These are phyloP conservation scores for Hipparchia sbordonii DNA, from an alignment of 2,888 invertebrate genomes.

Conservation along the genomic window DNA sequence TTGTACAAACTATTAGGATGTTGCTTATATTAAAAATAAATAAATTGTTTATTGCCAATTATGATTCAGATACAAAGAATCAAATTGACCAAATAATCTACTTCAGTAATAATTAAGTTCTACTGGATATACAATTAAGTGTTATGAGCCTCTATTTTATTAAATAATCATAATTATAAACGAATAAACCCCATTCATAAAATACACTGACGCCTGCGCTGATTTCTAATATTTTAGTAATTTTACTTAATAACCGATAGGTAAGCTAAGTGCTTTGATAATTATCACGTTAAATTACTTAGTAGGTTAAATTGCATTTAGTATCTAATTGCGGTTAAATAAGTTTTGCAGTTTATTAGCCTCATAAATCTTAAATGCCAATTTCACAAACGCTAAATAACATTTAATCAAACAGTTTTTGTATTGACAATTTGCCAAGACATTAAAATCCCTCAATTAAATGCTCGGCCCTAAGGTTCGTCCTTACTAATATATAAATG, in stretches of 20 bases:
- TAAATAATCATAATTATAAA: conserved; percentile 4
- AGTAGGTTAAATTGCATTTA: background rate
- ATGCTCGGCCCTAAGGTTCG: no score
- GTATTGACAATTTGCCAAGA: no score
- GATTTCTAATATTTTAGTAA: conserved; percentile 5
- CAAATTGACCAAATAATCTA: no score
- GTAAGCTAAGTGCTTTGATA: background rate
- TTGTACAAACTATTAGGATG: background rate
- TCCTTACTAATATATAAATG: no score
- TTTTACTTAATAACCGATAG: background rate
- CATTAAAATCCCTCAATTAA: no score
- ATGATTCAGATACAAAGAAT: no score
- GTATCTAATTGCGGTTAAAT: background rate
- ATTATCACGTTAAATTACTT: background rate
- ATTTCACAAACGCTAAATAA: background rate
- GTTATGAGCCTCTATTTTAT: no score
- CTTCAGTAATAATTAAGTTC: no score
- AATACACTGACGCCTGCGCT: background rate
- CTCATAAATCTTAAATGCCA: background rate
- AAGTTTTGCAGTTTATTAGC: background rate
- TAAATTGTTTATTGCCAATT: no score
- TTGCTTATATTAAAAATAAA: no score
- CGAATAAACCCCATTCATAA: background rate
- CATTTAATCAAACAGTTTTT: no score
- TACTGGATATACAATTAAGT: no score